A percentile compares a stretch with the other conserved stretches of the same genome.
These are phyloP conservation scores for Phasianus colchicus DNA, from an alignment of 2,113 vertebrate genomes.

Conservation along the genomic window DNA sequence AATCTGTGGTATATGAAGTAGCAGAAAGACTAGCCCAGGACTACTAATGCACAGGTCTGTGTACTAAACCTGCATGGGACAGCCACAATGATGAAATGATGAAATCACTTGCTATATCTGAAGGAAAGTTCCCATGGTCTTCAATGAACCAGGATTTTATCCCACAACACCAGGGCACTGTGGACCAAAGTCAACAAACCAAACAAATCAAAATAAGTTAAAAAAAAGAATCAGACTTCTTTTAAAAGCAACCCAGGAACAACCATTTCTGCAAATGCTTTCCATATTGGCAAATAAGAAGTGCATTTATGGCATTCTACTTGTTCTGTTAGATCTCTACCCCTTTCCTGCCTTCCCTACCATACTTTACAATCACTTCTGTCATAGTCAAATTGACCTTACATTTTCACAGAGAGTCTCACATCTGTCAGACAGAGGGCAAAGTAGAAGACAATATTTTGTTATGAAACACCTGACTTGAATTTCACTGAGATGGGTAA, in stretches of 20 bases:
- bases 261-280: not conserved
- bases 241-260: not conserved
- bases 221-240: not conserved
- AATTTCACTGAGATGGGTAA: conserved; percentile 38
- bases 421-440: conserved; percentile 19
- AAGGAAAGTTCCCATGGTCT: not conserved
- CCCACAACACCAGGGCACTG: not conserved
- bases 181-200: not conserved
- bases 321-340: not conserved
- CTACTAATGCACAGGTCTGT: not conserved
- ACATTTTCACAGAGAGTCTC: not conserved
- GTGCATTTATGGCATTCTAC: not conserved
- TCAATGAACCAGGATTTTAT: not conserved
- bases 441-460: not conserved
- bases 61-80: not conserved
- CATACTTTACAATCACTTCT: not conserved
- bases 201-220: not conserved
- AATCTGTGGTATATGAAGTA: not conserved
- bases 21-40: not conserved
- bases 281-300: not conserved
- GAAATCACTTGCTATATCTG: too few species aligned
- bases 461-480: conserved; percentile 58
- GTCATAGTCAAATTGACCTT: not conserved
- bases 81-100: not conserved
- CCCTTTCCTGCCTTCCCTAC: not conserved